Base-by-base conservation (phyloP, 1,140 invertebrate species). In the Sminthurides bifidus region DNA sequence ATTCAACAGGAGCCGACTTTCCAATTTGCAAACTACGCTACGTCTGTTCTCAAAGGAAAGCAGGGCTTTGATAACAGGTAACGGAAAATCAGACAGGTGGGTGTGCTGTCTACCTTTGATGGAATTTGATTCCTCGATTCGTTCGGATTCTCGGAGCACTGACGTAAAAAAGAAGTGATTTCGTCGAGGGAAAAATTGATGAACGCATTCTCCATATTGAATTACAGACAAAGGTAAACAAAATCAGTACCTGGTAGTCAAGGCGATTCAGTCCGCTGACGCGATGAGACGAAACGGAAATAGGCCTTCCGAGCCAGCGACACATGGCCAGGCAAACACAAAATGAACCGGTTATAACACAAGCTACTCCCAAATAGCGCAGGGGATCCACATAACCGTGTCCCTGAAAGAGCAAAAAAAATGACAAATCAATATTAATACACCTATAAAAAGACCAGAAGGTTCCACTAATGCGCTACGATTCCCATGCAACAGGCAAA, bases 281-380 rank as follows among this genome's bases (percentile, higher is more conserved):
- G 19, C 35, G 48, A 37, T 58, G 52, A 24, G 58, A 57, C 3
- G 56, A 41, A 21, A 70, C 68, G 33, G 68, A 68, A 38, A 77
- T 75, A 15, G 79, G 79, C 52, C 77, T 74, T 66, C 80, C 78
- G 60, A 84, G 73, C 83, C 83, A 85, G 66, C 81, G 82, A 66
- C 81, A 84, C 79, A 85, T 83, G 23, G 82, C 81, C 10, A 46
- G 21, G 33, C 54, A 56, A 60, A 85, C 82, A 59, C 83, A 77
- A 50, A 83, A 73, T 1, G 81, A 81, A 24, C 82, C 82, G 19
- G 80, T 80, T 2, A 83, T 77, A 30, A 85, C 82, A 68, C 82
- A 81, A 15, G 81, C 81, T 23, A 84, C 81, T 50, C 83, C 82
- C 43, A 84, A 76, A 68, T 84, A 85, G 65, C 81, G 73, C 48